Evolutionary conservation across 2,888 invertebrate genomes (phyloP), one percentile per base, ranked within the genome.

Genomic region (Ophraella communa): DNA sequence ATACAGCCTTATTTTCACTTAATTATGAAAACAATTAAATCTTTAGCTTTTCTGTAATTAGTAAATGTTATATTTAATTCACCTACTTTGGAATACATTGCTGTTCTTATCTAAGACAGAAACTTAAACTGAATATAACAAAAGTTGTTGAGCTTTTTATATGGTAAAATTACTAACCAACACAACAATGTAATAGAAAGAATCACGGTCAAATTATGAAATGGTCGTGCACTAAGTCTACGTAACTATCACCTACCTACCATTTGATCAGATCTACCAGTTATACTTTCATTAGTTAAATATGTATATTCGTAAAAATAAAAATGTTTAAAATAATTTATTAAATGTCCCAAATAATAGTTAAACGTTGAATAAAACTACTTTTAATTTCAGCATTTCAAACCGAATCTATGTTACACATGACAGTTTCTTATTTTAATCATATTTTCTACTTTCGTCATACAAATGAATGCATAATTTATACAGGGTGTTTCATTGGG

Each of bases 51-150:
- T 24, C 24, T 7, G 8, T 7, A 14, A 63, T 4, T 24, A 44
- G 24, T 61, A 54, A 45, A 61, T 56, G 56, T 56, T 51, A 17
- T 27, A 11, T 4, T 23, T 17, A 20, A 44, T 20, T 20, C 1
- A 23, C 55, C 7, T 24, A 55, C 55, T 24, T 55, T 55, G 20
- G 42, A 42, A 55, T 21, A 55, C 55, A 55, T 55, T 8, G 27
- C 45, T 57, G 35, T 55, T 23, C 23, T 42, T 23, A 35, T 55
- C 18, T 11, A 24, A 42, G 21, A 24, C n/a, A 8, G 18, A 20
- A 18, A 20, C 17, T 7, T 44, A 18, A 17, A 44, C 44, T 44
- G 44, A 44, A 44, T 44, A 1, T 10, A 18, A 44, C 20, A 17
- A 17, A 44, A 44, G 17, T 5, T 17, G 20, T 44, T 17, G 17